Evolutionary conservation across 2,113 vertebrate species (phyloP), one percentile per base, ranked within the genome.

Genomic region (Pterocles gutturalis): DNA sequence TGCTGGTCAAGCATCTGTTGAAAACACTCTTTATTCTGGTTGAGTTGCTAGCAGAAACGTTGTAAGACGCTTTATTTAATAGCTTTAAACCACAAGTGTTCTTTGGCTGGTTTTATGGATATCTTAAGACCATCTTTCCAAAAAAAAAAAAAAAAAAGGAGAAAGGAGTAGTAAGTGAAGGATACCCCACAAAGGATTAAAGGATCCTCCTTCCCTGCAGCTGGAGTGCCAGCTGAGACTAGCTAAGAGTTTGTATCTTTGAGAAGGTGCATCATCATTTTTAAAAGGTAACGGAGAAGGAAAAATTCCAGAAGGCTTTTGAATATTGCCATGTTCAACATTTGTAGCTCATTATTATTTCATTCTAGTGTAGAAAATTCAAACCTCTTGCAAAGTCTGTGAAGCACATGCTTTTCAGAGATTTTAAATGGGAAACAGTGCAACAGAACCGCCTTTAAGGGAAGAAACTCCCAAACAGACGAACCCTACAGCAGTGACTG

Each of bases 31-130:
- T 91, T 66, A 54, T 93, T 88, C 90, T 10, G 8, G 69, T 90
- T 87, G 73, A 55, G 54, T 91, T 91, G 60, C 73, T 93, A 91
- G 62, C 71, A 93, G 89, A 80, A 91, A 66, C 1, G 1, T 53
- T 54, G 29, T 90, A 53, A 60, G 78, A 85, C 4, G 13, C 67
- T 80, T 95, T 87, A 38, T 92, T 76, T 72, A 67, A 66, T 60
- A 75, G 64, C 51, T 90, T 75, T 92, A 77, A 95, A 83, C 16
- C 45, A 34, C 33, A 58, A 53, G 43, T 48, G 82, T 86, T 95
- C 87, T 95, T 95, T 93, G 95, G 90, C 87, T 97, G 95, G 91
- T 94, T 90, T 94, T 88, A 78, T 51, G 60, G 79, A 49, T 90
- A 66, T 61, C 24, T 3, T 80, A 70, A 53, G 58, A 64, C 8